Base-by-base conservation (phyloP, 2,797 vertebrate species). In the Melanotaenia parkinsoni region DNA sequence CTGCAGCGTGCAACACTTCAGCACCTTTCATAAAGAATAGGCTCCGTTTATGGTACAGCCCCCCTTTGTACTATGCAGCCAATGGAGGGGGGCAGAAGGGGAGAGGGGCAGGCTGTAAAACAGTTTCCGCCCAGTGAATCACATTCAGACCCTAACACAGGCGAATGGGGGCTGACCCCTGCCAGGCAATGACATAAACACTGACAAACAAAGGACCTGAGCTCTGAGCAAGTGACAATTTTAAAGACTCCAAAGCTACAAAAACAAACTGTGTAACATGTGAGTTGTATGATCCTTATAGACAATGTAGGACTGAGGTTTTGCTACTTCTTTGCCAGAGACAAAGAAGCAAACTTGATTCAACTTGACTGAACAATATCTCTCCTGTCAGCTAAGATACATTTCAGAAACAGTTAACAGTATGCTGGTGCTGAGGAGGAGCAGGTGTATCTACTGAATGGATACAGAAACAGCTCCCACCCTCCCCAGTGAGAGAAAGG, bases 111-210 rank as follows among this genome's bases (percentile, higher is more conserved):
- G 76, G 91, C 92, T 88, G 78, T 93, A 92, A 93, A 93, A 94
- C 85, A 89, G 86, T 92, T 93, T 93, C 90, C 92, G 82, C 91
- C 90, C 91, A 89, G 91, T 93, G 90, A 92, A 94, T 94, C 91
- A 93, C 88, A 92, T 91, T 92, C 86, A 92, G 88, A 78, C 85
- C 77, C 87, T 87, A 84, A 82, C 87, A 85, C 87, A 65, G 88
- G 79, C 88, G 67, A 90, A 88, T 88, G 84, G 87, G 84, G 86
- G 86, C 83, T 87, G 90, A 91, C 90, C 91, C 91, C 89, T 93
- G 87, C 91, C 88, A 93, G 86, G 87, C 91, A 62, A 80, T 90
- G 89, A 89, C 92, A 92, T 89, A 91, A 92, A 93, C 91, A 90
- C 82, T 69, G 77, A 85, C 88, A 87, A 83, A 93, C 91, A 93